These are phyloP conservation scores for Caenorhabditis macrosperma DNA, from an alignment of 2,888 invertebrate species.

Conservation along the genomic window DNA sequence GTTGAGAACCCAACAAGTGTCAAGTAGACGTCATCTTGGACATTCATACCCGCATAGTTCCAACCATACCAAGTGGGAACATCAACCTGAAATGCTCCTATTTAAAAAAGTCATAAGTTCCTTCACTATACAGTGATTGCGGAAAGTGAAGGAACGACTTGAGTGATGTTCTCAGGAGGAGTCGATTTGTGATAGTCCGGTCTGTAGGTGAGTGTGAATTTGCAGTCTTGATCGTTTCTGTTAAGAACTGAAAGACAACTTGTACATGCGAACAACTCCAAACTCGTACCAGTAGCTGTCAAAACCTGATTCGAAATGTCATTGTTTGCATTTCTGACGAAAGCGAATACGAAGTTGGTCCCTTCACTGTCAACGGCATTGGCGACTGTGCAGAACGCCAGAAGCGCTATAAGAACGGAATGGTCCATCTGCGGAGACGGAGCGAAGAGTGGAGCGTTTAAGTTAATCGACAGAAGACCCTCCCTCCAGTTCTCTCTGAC, in stretches of 20 bases:
- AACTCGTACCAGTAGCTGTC: slow-evolving; percentile 43
- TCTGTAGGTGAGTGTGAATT: slow-evolving; percentile 55
- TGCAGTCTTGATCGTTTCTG: slow-evolving; percentile 42
- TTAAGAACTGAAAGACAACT: slow-evolving; percentile 56
- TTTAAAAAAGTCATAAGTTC: no score
- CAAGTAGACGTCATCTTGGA: slow-evolving; percentile 54
- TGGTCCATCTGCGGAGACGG: slow-evolving; percentile 10
- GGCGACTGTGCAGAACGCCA: slow-evolving; percentile 36
- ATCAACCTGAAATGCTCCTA: slow-evolving; percentile 51
- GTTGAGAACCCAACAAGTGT: slow-evolving; percentile 57
- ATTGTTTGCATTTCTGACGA: slow-evolving; percentile 61
- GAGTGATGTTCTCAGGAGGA: slow-evolving; percentile 24
- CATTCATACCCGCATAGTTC: slow-evolving; percentile 45
- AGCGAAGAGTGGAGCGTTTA: slow-evolving; percentile 29
- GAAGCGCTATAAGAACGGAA: slow-evolving; percentile 47
- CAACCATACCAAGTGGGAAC: slow-evolving; percentile 65
- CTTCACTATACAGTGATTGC: slow-evolving; percentile 13
- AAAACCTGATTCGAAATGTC: slow-evolving; percentile 59
- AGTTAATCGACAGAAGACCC: slow-evolving; percentile 37
- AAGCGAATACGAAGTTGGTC: slow-evolving; percentile 58
- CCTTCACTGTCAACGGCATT: slow-evolving; percentile 62
- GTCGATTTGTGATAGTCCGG: slow-evolving; percentile 44
- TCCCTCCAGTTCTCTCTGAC: slow-evolving; percentile 19
- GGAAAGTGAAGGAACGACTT: slow-evolving; percentile 18
- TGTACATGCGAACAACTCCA: background rate